Evolutionary conservation across 1,140 invertebrate species (phyloP).

Genomic region (Penaeus indicus): DNA sequence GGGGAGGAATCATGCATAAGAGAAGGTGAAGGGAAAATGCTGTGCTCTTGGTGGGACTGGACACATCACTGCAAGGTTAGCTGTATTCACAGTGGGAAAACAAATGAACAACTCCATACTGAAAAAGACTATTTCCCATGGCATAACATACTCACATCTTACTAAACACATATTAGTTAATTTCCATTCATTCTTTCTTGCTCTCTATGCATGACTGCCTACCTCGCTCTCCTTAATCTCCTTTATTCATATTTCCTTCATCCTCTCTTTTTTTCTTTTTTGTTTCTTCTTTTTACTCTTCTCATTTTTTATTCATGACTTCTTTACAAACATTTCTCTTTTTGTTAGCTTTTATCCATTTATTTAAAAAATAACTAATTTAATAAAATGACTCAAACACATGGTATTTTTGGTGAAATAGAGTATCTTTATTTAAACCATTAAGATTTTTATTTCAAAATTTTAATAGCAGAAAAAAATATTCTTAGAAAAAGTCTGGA

Average conservation of each 20-base stretch:
- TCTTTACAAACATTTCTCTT: no score
- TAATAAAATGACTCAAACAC: no score
- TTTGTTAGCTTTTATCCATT: no score
- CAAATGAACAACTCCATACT: slow-evolving; percentile 9
- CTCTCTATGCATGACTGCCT: background rate
- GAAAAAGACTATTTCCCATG: no score
- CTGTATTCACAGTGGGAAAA: background rate
- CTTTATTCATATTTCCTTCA: background rate
- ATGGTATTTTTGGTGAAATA: no score
- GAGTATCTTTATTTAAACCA: no score
- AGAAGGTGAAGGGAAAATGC: slow-evolving; percentile 25
- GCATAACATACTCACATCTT: background rate
- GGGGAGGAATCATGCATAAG: slow-evolving; percentile 54
- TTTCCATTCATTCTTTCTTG: background rate
- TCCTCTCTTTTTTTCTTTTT: background rate
- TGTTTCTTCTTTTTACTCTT: background rate
- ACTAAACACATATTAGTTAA: background rate
- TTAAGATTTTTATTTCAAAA: no score
- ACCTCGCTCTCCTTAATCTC: background rate
- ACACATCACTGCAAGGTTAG: background rate
- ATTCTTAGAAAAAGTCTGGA: no score
- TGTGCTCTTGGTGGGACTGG: slow-evolving; percentile 4
- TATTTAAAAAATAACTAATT: no score
- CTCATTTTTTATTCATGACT: background rate
- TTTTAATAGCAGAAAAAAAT: no score